phyloP scores from a whole-genome alignment of 37 sponge, comb jelly and placozoan genomes.

The Diacarnus erythraeanus region DNA sequence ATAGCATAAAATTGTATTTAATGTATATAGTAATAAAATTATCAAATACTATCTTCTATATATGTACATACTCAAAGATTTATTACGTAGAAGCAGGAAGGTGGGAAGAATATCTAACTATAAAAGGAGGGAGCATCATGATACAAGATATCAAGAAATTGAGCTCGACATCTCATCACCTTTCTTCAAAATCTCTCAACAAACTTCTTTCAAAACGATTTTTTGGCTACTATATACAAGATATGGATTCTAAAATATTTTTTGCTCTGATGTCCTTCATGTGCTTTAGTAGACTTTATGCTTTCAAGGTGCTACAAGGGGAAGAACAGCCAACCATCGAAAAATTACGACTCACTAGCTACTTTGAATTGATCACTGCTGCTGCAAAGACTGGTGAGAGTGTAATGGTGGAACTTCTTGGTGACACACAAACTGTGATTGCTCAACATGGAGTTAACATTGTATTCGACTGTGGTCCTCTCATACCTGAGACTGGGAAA shows the following conservation, averaged over 20 bases:
- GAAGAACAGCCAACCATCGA: not conserved
- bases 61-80: no score
- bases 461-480: not conserved
- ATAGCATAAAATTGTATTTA: no score
- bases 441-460: slow-evolving; percentile 3
- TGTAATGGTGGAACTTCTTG: not conserved
- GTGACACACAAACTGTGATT: not conserved
- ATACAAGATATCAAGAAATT: no score
- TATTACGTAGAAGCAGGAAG: not conserved
- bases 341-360: not conserved
- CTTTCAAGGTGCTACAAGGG: slow-evolving; percentile 2
- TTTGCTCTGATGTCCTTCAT: not conserved
- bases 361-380: not conserved
- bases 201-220: no score
- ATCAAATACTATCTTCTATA: no score
- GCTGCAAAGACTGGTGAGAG: not conserved
- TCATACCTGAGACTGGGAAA: not conserved
- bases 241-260: no score
- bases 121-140: not conserved
- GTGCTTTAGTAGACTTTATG: not conserved
- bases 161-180: not conserved
- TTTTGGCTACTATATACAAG: no score
- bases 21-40: no score
- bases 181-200: no score
- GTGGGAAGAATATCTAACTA: not conserved